Base-by-base conservation (phyloP, 2,888 invertebrate genomes). In the Himalopsyche anomala region DNA sequence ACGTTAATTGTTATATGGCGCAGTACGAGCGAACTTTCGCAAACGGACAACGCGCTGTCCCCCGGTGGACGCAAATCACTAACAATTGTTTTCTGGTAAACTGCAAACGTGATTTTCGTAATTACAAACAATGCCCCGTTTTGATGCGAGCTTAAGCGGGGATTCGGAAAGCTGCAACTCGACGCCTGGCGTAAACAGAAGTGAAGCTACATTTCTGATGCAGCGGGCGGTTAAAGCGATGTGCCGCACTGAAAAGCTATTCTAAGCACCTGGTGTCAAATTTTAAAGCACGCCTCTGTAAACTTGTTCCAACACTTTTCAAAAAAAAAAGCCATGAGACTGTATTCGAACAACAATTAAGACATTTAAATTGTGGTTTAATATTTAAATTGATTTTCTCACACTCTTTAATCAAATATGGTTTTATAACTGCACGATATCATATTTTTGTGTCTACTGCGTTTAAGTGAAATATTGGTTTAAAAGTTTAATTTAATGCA, bases 51-150 rank as follows among this genome's bases (percentile, higher is more conserved):
- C 62, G 19, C 9, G 62, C 19, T 11, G 62, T 62, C 2, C 62
- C 62, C 62, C 28, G 19, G n/a, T 15, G 62, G 62, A 19, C 62
- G 4, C n/a, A 62, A 62, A 62, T 62, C 62, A 62, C 62, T 19
- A 62, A 62, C 62, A 11, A 62, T 62, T 62, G 62, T 62, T 62
- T 62, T 62, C 62, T 62, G 62, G 62, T 28, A 62, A 62, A 62
- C 62, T 62, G 28, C 62, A 62, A 62, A 62, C 62, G 62, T 62
- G 62, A 62, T 62, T 62, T 62, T 62, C 62, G 62, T 62, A 62
- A 62, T 62, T 62, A 62, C 62, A 62, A 62, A 62, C 62, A 62
- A 62, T 62, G 62, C 19, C 28, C 62, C 6, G 5, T 51, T 28
- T 19, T 9, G 3, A 62, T 62, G 11, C 62, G 5, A 62, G 28